phyloP scores from a whole-genome alignment of 2,888 invertebrate genomes.

The Stramonita haemastoma region DNA sequence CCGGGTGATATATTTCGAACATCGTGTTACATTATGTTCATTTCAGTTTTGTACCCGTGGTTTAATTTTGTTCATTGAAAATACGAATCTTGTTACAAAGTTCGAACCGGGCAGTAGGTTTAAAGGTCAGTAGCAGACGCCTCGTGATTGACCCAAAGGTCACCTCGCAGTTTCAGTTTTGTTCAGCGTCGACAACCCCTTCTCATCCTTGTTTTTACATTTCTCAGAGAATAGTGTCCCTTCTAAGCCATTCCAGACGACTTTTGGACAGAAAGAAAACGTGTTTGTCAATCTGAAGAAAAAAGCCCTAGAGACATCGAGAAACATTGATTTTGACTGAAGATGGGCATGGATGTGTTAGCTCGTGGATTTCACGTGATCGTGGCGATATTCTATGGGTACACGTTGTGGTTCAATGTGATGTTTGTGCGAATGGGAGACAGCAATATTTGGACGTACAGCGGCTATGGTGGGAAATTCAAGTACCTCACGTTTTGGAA shows the following conservation, averaged over 20 bases:
- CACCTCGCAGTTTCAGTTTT: background rate
- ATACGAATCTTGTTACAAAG: too few relatives aligned
- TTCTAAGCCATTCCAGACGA: background rate
- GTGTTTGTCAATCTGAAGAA: background rate
- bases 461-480: slow-evolving; percentile 64
- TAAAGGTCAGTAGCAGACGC: too few relatives aligned
- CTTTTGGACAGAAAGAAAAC: background rate
- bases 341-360: background rate
- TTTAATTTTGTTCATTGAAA: background rate
- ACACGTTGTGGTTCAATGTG: slow-evolving; percentile 35
- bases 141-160: too few relatives aligned
- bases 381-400: slow-evolving; percentile 13
- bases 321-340: background rate
- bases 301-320: background rate
- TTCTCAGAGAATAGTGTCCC: background rate
- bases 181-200: too few relatives aligned
- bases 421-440: slow-evolving; percentile 67
- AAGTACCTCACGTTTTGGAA: slow-evolving; percentile 62
- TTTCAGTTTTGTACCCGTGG: background rate
- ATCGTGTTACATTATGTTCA: too few relatives aligned
- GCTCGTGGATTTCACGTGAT: background rate
- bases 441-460: slow-evolving; percentile 45
- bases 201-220: too few relatives aligned
- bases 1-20: background rate
- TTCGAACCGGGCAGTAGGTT: too few relatives aligned